These are phyloP conservation scores for Scaptomyza pallida DNA, from an alignment of 1,140 invertebrate species.

Conservation along the genomic window DNA sequence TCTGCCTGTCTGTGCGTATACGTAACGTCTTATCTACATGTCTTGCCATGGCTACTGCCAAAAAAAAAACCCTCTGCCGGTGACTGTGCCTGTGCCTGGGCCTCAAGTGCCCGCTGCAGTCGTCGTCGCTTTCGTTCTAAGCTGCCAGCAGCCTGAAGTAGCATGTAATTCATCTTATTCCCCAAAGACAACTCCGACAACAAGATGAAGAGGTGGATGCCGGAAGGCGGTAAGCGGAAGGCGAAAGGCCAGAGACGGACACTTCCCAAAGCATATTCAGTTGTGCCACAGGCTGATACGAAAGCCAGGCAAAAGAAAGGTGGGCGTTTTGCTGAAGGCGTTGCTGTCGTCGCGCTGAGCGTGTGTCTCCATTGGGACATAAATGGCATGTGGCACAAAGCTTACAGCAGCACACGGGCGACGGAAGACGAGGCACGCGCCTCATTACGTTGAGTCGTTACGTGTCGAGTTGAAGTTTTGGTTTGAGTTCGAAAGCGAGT, in stretches of 20 bases:
- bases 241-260: background rate
- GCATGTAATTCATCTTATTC: conserved; percentile 83
- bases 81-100: background rate
- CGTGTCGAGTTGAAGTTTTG: conserved; percentile 45
- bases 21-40: conserved; percentile 63
- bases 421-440: conserved; percentile 59
- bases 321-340: conserved; percentile 30
- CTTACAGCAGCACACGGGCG: conserved; percentile 3
- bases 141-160: conserved; percentile 61
- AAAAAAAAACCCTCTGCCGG: background rate
- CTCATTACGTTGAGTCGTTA: conserved; percentile 67
- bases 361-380: conserved; percentile 77
- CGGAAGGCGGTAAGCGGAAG: background rate
- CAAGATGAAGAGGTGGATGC: conserved; percentile 23
- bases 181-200: conserved; percentile 62
- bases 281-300: no score
- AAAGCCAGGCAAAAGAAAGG: no score
- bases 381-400: conserved; percentile 68
- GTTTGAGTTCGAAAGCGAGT: conserved; percentile 7
- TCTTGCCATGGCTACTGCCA: conserved; percentile 47
- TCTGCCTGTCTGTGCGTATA: conserved; percentile 32
- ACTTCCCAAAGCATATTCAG: background rate
- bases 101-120: conserved; percentile 42
- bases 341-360: conserved; percentile 69
- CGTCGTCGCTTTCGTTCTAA: conserved; percentile 26